Evolutionary conservation across 2,888 invertebrate genomes (phyloP).

Genomic region (Agrochola lychnidis): DNA sequence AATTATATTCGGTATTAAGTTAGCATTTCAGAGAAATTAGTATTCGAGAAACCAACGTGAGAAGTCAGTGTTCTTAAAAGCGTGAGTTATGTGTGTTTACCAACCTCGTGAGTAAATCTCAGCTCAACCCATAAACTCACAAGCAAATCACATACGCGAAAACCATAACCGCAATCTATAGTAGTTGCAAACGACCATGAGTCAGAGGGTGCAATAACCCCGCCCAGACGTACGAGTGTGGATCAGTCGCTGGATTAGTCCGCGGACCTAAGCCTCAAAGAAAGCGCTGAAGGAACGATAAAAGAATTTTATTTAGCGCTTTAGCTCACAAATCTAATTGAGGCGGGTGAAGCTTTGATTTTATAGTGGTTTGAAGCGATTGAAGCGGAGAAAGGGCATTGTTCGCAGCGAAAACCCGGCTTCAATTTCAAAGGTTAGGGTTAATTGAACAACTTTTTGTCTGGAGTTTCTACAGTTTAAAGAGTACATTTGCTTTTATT

Average conservation of each 20-base stretch:
- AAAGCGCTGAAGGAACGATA: conserved; percentile 50
- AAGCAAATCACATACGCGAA: conserved; percentile 53
- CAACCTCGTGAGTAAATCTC: conserved; percentile 16
- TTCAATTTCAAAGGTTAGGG: conserved; percentile 42
- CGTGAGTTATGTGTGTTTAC: conserved; percentile 30
- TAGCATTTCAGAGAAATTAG: too few relatives aligned
- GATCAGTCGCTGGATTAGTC: conserved; percentile 71
- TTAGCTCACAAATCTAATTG: conserved; percentile 55
- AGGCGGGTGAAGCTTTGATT: conserved; percentile 44
- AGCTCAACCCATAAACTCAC: conserved; percentile 54
- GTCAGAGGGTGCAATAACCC: conserved; percentile 80
- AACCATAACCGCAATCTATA: conserved; percentile 36
- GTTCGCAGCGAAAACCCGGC: conserved; percentile 30
- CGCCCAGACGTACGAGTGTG: conserved; percentile 74
- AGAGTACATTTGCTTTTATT: conserved; percentile 14
- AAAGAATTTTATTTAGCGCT: conserved; percentile 54
- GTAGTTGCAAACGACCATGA: conserved; percentile 70
- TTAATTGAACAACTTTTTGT: conserved; percentile 52
- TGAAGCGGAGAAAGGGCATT: conserved; percentile 40
- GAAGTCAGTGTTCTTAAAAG: conserved; percentile 2
- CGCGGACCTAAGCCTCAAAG: conserved; percentile 50
- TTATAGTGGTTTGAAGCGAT: conserved; percentile 48
- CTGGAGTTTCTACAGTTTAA: conserved; percentile 19
- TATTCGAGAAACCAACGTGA: neutral
- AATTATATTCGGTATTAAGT: too few relatives aligned